Percentiles rank a stretch among this genome's conserved stretches.
These are phyloP conservation scores for Elymnias hypermnestra DNA, from an alignment of 1,140 invertebrate genomes.

Conservation along the genomic window DNA sequence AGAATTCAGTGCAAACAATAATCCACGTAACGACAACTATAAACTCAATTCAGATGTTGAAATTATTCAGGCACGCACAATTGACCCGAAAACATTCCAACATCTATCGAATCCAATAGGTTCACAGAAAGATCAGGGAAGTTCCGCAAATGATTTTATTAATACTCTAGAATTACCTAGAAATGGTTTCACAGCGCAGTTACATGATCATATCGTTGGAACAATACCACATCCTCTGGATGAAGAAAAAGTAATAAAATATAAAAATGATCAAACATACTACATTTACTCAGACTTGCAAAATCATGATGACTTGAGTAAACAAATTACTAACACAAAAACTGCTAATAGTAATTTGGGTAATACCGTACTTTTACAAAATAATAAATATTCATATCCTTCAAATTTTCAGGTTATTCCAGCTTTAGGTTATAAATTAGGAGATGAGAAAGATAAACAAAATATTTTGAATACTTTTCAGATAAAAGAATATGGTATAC, in stretches of 20 bases:
- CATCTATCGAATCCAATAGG: not conserved
- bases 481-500: constrained; percentile 39
- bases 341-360: no score
- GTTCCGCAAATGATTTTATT: constrained; percentile 17
- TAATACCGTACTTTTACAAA: no score
- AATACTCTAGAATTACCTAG: constrained; percentile 33
- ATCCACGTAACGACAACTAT: constrained; percentile 8
- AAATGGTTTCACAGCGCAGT: constrained; percentile 53
- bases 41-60: constrained; percentile 32
- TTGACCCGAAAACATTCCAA: constrained; percentile 2
- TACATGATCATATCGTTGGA: constrained; percentile 57
- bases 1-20: not conserved
- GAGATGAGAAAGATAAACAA: constrained; percentile 47
- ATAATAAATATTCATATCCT: no score
- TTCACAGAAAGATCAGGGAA: constrained; percentile 7
- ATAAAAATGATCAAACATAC: constrained; percentile 62
- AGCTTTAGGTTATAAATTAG: constrained; percentile 51
- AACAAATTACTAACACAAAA: not conserved
- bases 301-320: constrained; percentile 10
- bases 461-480: constrained; percentile 41
- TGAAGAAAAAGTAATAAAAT: constrained; percentile 53
- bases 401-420: constrained; percentile 53
- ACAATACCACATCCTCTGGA: constrained; percentile 55
- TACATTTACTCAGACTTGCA: constrained; percentile 48
- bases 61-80: constrained; percentile 36